These are phyloP conservation scores for Pangasius larnaudii DNA, from an alignment of 2,797 vertebrate species.

Conservation along the genomic window DNA sequence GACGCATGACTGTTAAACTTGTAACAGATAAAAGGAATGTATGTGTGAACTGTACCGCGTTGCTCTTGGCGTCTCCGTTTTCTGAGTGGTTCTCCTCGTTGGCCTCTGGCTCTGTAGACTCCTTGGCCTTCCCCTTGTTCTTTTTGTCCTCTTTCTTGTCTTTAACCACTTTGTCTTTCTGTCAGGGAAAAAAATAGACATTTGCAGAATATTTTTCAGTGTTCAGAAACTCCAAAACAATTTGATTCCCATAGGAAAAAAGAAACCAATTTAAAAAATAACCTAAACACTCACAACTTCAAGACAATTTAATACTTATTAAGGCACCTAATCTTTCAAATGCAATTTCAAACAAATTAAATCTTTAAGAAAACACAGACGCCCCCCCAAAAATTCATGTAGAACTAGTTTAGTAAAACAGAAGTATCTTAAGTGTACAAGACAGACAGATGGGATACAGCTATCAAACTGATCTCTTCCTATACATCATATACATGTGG, in stretches of 20 bases:
- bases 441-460: not conserved
- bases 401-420: not conserved
- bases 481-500: not conserved
- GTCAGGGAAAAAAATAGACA: conserved; percentile 6
- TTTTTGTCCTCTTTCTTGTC: conserved; percentile 90
- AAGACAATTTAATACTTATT: not conserved
- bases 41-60: conserved; percentile 75
- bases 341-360: not conserved
- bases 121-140: conserved; percentile 85
- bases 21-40: not conserved
- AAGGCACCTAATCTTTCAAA: not conserved
- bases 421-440: not conserved
- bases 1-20: not conserved
- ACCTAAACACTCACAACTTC: not conserved
- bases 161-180: conserved; percentile 91
- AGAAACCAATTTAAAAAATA: not conserved
- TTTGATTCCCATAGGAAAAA: not conserved
- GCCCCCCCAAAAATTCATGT: not conserved
- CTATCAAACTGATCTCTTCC: not conserved
- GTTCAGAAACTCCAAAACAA: not conserved
- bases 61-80: conserved; percentile 92
- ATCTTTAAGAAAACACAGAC: not conserved
- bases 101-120: conserved; percentile 85
- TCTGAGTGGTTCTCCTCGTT: conserved; percentile 93
- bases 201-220: not conserved